Evolutionary conservation across 2,797 vertebrate genomes (phyloP).

Genomic region (Peromyscus melanophrys): DNA sequence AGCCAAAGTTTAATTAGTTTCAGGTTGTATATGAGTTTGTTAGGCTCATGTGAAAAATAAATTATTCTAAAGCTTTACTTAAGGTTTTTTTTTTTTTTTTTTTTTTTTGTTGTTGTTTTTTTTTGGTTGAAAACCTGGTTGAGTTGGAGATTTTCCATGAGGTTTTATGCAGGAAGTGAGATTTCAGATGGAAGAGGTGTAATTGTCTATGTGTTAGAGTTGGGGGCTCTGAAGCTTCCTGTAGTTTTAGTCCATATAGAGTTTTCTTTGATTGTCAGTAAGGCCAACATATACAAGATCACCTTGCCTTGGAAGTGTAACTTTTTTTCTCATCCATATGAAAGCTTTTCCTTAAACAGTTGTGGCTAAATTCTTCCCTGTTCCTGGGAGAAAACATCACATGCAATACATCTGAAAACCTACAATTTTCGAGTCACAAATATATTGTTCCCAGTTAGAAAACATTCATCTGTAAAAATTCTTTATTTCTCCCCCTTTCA

Average conservation of each 20-base stretch:
- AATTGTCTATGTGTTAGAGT: background rate
- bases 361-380: background rate
- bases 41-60: background rate
- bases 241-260: slow-evolving; percentile 10
- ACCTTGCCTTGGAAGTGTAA: background rate
- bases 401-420: background rate
- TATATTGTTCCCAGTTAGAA: background rate
- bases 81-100: background rate
- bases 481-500: background rate
- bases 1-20: background rate
- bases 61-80: slow-evolving; percentile 14
- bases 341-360: background rate
- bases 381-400: background rate
- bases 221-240: background rate
- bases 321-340: background rate
- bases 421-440: slow-evolving; percentile 29
- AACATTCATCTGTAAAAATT: background rate
- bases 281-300: background rate
- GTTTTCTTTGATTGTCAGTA: background rate
- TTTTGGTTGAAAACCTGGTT: background rate
- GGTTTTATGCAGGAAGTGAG: slow-evolving; percentile 2
- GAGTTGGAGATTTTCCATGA: background rate
- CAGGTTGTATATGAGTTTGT: background rate
- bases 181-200: slow-evolving; percentile 12
- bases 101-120: too few relatives aligned